Evolutionary conservation across 2,888 invertebrate species (phyloP).

Genomic region (Taphrorychus bicolor): DNA sequence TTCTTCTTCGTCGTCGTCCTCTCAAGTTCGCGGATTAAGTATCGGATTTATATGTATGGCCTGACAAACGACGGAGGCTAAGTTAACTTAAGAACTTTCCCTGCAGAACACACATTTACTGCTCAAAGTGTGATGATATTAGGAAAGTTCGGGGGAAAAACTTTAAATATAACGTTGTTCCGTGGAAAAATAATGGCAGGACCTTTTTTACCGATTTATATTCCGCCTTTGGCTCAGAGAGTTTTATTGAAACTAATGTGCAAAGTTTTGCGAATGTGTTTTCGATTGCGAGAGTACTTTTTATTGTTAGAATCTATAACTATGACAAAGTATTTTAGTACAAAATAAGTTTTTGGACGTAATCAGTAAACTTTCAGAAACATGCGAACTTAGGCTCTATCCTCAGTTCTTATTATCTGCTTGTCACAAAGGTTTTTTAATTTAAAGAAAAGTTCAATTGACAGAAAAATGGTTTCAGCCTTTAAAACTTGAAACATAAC

Average conservation of each 20-base stretch:
- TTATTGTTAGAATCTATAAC: no score
- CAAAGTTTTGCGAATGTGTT: background rate
- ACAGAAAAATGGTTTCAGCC: no score
- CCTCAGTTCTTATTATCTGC: no score
- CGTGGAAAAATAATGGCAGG: slow-evolving; percentile 46
- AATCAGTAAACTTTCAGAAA: no score
- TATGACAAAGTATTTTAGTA: no score
- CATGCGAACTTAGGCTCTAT: no score
- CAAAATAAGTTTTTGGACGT: no score
- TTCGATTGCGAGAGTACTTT: background rate
- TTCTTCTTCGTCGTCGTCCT: background rate
- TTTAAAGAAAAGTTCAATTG: no score
- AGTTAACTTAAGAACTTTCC: slow-evolving; percentile 51
- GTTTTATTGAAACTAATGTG: slow-evolving; percentile 40
- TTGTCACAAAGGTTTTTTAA: no score
- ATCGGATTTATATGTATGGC: slow-evolving; percentile 57
- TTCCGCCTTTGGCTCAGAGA: slow-evolving; percentile 33
- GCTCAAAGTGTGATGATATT: slow-evolving; percentile 51
- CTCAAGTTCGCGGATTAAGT: slow-evolving; percentile 33
- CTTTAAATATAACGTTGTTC: slow-evolving; percentile 47
- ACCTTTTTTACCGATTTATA: slow-evolving; percentile 43
- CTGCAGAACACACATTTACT: slow-evolving; percentile 47
- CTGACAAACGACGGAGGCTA: slow-evolving; percentile 58
- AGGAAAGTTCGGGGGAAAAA: slow-evolving; percentile 46
- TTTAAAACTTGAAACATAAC: no score